Conservation (phyloP, 2,113 vertebrate genomes). For the Origma solitaria region DNA sequence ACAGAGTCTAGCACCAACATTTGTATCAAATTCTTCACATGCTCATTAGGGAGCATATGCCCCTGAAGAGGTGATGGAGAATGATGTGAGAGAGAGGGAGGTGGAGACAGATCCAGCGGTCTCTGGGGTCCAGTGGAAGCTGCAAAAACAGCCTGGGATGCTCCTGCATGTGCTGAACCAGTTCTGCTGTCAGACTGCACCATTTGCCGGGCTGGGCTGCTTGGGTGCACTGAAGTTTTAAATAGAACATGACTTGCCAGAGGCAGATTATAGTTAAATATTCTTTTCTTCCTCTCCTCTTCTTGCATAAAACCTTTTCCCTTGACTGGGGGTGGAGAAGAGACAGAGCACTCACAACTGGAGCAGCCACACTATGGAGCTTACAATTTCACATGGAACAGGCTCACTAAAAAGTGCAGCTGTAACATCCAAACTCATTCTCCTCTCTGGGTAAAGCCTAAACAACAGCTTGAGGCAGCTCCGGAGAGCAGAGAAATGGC, state of each 20-base stretch:
- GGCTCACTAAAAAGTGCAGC: not conserved
- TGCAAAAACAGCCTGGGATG: not conserved
- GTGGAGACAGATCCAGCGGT: not conserved
- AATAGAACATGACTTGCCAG: slow-evolving; percentile 10
- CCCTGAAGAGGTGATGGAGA: not conserved
- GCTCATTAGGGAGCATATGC: not conserved
- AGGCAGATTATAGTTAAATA: not conserved
- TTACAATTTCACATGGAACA: not conserved
- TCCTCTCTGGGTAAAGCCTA: not conserved
- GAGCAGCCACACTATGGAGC: not conserved
- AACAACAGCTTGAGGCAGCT: not conserved
- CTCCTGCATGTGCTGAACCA: not conserved
- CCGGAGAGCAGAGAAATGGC: not conserved
- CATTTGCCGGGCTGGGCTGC: not conserved
- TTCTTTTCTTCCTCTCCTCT: not conserved
- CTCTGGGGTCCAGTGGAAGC: not conserved
- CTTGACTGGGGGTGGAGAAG: not conserved
- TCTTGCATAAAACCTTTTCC: not conserved
- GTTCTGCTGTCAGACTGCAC: not conserved
- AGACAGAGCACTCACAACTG: not conserved
- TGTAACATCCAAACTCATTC: not conserved
- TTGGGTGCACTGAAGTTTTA: not conserved
- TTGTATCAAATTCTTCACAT: not conserved
- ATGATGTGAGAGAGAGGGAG: not conserved
- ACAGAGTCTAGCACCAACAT: not conserved